A percentile compares a stretch with the other conserved stretches of the same genome.
These are phyloP conservation scores for Sepioteuthis lessoniana DNA, from an alignment of 2,888 invertebrate species.

Conservation along the genomic window DNA sequence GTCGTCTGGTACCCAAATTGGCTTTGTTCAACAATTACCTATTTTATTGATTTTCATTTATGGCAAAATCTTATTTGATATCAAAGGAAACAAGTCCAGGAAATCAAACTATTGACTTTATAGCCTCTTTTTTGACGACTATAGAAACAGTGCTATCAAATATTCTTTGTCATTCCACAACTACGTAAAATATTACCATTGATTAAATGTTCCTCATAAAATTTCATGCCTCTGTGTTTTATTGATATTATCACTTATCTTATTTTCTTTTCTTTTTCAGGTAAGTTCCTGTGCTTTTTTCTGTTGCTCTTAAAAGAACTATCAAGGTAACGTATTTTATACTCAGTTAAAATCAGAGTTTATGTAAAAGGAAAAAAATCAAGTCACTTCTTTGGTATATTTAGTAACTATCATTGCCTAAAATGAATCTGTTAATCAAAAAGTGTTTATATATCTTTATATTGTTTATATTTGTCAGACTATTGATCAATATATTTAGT, in stretches of 20 bases:
- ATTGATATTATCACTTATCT: neutral
- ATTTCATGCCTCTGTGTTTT: neutral
- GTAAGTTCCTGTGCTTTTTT: neutral
- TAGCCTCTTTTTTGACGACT: neutral
- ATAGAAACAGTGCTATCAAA: neutral
- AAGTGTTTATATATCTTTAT: too few relatives aligned
- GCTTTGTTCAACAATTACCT: neutral
- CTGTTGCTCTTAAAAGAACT: neutral
- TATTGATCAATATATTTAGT: too few relatives aligned
- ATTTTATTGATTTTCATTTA: neutral
- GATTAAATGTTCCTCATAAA: neutral
- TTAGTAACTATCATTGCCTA: neutral
- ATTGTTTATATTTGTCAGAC: too few relatives aligned
- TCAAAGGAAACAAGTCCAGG: neutral
- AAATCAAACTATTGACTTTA: slow-evolving; percentile 1
- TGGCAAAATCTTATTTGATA: neutral
- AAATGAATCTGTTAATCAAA: neutral
- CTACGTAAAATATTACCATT: neutral
- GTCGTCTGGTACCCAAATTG: neutral
- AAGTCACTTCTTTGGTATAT: neutral
- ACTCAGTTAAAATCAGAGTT: neutral
- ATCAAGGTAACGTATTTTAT: neutral
- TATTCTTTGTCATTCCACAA: neutral
- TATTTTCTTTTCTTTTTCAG: neutral
- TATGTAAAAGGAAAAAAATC: neutral